Evolutionary conservation across 2,888 invertebrate genomes (phyloP).

Genomic region (Villa cingulata): DNA sequence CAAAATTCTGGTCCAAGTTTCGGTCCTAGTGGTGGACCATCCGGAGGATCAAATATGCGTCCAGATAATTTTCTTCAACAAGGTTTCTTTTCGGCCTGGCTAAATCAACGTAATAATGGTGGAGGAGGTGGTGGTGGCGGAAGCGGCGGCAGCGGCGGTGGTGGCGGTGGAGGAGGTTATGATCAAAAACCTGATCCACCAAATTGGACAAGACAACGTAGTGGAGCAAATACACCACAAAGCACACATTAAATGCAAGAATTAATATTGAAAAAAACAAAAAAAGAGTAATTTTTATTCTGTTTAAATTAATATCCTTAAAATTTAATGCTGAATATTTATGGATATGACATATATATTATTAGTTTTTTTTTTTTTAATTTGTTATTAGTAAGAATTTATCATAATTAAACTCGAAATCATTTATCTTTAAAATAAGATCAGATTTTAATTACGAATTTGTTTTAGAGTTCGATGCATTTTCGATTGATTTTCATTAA

Average conservation of each 20-base stretch:
- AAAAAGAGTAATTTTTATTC: background rate
- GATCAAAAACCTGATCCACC: constrained; percentile 6
- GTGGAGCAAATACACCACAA: constrained; percentile 8
- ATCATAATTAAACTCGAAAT: no score
- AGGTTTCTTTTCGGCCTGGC: constrained; percentile 12
- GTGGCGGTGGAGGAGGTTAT: background rate
- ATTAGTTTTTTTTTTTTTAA: no score
- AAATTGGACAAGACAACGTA: constrained; percentile 11
- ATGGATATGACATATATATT: no score
- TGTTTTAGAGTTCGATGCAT: background rate
- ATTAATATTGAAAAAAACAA: no score
- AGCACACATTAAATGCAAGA: background rate
- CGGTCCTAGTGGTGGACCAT: constrained; percentile 24
- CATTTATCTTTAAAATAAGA: no score
- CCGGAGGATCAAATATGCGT: constrained; percentile 45
- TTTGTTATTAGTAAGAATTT: background rate
- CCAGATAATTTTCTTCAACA: constrained; percentile 23
- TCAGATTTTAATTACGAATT: background rate
- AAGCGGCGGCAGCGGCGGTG: background rate
- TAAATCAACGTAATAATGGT: background rate
- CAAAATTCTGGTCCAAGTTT: background rate
- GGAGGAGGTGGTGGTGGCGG: background rate
- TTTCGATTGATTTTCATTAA: no score
- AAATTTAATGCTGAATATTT: no score
- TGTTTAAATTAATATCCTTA: no score